phyloP scores from a whole-genome alignment of 2,888 invertebrate genomes.

The Tholera decimalis region DNA sequence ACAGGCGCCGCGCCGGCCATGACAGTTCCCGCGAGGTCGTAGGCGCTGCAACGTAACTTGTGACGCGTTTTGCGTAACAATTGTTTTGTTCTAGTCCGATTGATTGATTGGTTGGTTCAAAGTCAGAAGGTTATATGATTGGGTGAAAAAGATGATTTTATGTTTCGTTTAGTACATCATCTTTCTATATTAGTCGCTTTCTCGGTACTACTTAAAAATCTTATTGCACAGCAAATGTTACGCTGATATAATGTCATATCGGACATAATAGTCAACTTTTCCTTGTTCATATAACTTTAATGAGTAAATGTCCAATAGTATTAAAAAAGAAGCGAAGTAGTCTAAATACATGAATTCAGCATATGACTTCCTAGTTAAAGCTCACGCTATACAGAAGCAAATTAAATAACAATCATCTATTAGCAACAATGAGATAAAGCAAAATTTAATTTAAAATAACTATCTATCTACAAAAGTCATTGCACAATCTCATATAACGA shows the following conservation, averaged over 20 bases:
- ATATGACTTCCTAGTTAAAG: conserved; percentile 13
- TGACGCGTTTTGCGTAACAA: conserved; percentile 74
- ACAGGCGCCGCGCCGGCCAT: conserved; percentile 63
- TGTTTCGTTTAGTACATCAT: not conserved
- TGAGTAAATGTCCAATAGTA: conserved; percentile 4
- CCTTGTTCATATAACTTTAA: conserved; percentile 1
- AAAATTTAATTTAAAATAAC: conserved; percentile 36
- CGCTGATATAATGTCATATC: not conserved
- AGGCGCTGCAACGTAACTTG: conserved; percentile 67
- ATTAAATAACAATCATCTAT: conserved; percentile 35
- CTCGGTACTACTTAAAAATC: not conserved
- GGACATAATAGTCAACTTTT: not conserved
- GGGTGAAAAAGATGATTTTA: not conserved
- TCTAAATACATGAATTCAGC: not conserved
- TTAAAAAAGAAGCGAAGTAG: conserved; percentile 20
- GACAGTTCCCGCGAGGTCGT: conserved; percentile 55
- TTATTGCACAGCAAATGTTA: not conserved
- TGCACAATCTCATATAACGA: conserved; percentile 51
- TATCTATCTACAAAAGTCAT: conserved; percentile 29
- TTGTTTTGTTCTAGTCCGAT: conserved; percentile 55
- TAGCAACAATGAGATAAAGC: conserved; percentile 33
- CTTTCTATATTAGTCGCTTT: not conserved
- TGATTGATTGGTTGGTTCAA: conserved; percentile 23
- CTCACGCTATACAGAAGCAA: conserved; percentile 3
- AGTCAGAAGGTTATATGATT: conserved; percentile 21